phyloP scores from a whole-genome alignment of 2,888 invertebrate species.

The Drosophila aldrichi region DNA sequence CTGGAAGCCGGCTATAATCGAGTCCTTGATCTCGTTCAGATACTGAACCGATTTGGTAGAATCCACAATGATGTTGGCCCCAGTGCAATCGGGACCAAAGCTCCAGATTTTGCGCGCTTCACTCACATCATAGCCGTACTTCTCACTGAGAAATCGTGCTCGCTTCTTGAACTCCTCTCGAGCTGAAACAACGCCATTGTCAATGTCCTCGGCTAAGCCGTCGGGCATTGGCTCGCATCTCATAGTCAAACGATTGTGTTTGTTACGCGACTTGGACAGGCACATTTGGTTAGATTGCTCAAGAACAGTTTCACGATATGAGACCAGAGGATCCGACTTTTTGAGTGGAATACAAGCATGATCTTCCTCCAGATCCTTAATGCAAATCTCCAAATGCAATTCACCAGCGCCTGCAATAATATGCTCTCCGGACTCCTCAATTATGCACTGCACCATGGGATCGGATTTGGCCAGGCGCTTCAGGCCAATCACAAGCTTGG shows the following conservation, averaged over 20 bases:
- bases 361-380: slow-evolving; percentile 99
- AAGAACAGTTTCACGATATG: slow-evolving; percentile 98
- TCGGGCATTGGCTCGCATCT: slow-evolving; percentile 98
- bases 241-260: slow-evolving; percentile 99
- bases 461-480: slow-evolving; percentile 99
- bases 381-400: slow-evolving; percentile 99
- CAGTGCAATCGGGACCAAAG: slow-evolving; percentile 99
- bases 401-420: slow-evolving; percentile 99
- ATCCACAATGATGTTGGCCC: slow-evolving; percentile 98
- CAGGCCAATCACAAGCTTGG: slow-evolving; percentile 99
- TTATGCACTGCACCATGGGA: slow-evolving; percentile 99
- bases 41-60: slow-evolving; percentile 99
- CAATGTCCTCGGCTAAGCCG: slow-evolving; percentile 98
- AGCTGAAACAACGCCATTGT: slow-evolving; percentile 96
- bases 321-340: slow-evolving; percentile 99
- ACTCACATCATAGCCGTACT: slow-evolving; percentile 98
- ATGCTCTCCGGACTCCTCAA: slow-evolving; percentile 99
- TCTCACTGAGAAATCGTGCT: slow-evolving; percentile 96
- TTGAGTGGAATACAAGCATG: slow-evolving; percentile 99
- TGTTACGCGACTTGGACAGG: slow-evolving; percentile 99
- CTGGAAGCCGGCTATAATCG: slow-evolving; percentile 98
- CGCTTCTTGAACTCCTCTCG: slow-evolving; percentile 99
- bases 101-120: slow-evolving; percentile 99
- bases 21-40: slow-evolving; percentile 99
- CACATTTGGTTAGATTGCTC: slow-evolving; percentile 98